phyloP scores from a whole-genome alignment of 2,888 invertebrate species.

The Eupithecia insigniata region DNA sequence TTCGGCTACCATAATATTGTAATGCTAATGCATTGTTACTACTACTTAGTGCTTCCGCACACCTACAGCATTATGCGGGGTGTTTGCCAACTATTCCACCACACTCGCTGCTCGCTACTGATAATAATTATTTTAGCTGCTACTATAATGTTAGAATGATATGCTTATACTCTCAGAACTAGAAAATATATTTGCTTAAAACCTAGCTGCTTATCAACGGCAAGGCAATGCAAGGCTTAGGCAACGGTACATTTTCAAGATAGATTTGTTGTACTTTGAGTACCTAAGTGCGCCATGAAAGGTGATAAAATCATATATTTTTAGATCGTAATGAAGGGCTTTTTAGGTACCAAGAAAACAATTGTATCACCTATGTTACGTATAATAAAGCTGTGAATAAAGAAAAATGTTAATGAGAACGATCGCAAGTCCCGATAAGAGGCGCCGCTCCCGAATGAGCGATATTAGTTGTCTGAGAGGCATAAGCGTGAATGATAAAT shows the following conservation, averaged over 20 bases:
- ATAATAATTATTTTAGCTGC: conserved; percentile 32
- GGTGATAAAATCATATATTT: no score
- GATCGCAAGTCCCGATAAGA: conserved; percentile 33
- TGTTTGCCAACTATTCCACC: conserved; percentile 35
- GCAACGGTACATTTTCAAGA: background rate
- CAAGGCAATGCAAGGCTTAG: no score
- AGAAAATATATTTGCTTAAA: background rate
- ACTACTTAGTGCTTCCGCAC: conserved; percentile 14
- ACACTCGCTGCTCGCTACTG: conserved; percentile 22
- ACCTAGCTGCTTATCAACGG: background rate
- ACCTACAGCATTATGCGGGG: conserved; percentile 28
- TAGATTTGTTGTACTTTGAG: background rate
- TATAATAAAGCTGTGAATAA: conserved; percentile 46
- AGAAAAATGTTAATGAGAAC: conserved; percentile 49
- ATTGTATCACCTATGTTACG: conserved; percentile 31
- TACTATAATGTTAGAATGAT: conserved; percentile 15
- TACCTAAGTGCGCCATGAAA: no score
- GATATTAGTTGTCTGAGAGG: conserved; percentile 44
- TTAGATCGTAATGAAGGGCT: background rate
- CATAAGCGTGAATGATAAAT: conserved; percentile 53
- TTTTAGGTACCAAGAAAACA: background rate
- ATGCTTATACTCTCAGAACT: conserved; percentile 21
- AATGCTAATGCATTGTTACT: conserved; percentile 33
- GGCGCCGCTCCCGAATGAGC: conserved; percentile 33
- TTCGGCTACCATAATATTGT: conserved; percentile 27